These are phyloP conservation scores for Sternotherus odoratus DNA, from an alignment of 2,797 vertebrate species.

Conservation along the genomic window DNA sequence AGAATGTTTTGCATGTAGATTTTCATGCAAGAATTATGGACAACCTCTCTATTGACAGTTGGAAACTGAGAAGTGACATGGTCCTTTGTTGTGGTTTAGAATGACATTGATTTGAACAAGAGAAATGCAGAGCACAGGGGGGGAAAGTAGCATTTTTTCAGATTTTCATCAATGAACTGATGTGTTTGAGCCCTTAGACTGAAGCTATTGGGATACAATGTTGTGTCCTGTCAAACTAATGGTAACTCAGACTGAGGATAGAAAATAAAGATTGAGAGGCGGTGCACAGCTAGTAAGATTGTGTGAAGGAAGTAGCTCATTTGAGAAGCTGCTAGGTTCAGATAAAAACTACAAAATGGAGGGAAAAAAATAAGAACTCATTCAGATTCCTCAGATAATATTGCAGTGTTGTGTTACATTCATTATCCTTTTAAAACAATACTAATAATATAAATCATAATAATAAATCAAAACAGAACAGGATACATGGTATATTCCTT, in stretches of 20 bases:
- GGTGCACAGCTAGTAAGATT: neutral
- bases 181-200: neutral
- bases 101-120: neutral
- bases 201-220: neutral
- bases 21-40: neutral
- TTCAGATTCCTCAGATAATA: neutral
- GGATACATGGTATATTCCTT: neutral
- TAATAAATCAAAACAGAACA: neutral
- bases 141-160: neutral
- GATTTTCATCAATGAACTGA: conserved; percentile 1
- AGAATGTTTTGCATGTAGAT: neutral
- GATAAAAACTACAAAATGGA: neutral
- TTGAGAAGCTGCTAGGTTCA: neutral
- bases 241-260: neutral
- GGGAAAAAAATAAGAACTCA: neutral
- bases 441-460: too few relatives aligned
- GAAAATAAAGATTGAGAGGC: conserved; percentile 3
- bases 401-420: neutral
- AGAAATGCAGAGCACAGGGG: neutral
- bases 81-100: neutral
- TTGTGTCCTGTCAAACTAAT: neutral
- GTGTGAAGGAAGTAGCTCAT: neutral
- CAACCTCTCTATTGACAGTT: neutral
- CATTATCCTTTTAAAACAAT: neutral
- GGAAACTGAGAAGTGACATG: neutral